These are phyloP conservation scores for Acronicta psi DNA, from an alignment of 2,888 invertebrate species.

Conservation along the genomic window DNA sequence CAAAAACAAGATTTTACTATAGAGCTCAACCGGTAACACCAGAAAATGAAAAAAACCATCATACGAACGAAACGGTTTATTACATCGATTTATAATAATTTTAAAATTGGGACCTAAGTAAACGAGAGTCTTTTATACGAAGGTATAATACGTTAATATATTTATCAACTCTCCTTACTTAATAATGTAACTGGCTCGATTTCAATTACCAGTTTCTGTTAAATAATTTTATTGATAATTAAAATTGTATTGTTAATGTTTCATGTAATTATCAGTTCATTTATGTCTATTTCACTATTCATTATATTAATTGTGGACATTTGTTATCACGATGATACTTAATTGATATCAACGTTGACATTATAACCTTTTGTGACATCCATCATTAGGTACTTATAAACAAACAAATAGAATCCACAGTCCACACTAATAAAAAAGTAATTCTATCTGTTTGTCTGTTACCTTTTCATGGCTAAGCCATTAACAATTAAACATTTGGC, in stretches of 20 bases:
- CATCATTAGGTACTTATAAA: neutral
- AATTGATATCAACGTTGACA: slow-evolving; percentile 3
- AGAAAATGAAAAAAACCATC: slow-evolving; percentile 50
- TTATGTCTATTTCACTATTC: slow-evolving; percentile 3
- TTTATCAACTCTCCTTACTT: slow-evolving; percentile 3
- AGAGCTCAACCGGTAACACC: slow-evolving; percentile 66
- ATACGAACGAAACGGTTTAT: slow-evolving; percentile 56
- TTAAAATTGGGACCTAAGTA: slow-evolving; percentile 21
- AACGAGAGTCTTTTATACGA: neutral
- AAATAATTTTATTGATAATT: slow-evolving; percentile 8
- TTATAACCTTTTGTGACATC: neutral
- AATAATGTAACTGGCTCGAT: slow-evolving; percentile 12
- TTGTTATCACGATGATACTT: slow-evolving; percentile 6
- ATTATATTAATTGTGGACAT: slow-evolving; percentile 16
- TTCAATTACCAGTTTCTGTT: slow-evolving; percentile 2
- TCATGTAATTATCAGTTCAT: slow-evolving; percentile 12
- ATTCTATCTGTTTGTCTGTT: too few species aligned
- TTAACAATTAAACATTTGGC: too few species aligned
- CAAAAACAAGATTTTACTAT: slow-evolving; percentile 57
- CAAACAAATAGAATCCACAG: neutral
- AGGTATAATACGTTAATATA: slow-evolving; percentile 8
- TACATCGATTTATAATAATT: slow-evolving; percentile 55
- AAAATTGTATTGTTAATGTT: slow-evolving; percentile 15
- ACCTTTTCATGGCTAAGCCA: too few species aligned
- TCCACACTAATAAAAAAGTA: too few species aligned